phyloP scores from a whole-genome alignment of 2,888 invertebrate species.

The Ecdyonurus torrentis region DNA sequence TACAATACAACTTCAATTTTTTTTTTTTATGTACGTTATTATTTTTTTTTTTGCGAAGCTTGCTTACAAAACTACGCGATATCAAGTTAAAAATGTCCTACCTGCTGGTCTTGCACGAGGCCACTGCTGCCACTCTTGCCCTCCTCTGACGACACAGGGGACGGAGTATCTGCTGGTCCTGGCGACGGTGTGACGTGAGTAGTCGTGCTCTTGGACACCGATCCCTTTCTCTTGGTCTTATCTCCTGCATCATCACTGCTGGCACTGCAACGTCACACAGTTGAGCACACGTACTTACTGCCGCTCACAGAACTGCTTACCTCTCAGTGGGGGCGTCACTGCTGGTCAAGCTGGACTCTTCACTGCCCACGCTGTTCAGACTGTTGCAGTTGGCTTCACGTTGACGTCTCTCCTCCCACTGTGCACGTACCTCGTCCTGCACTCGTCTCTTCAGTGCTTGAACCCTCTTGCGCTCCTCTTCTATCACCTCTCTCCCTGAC shows the following conservation, averaged over 20 bases:
- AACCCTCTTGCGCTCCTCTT: conserved; percentile 76
- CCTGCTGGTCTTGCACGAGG: neutral
- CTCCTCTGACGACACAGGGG: neutral
- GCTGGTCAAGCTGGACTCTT: conserved; percentile 40
- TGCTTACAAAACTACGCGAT: too few relatives aligned
- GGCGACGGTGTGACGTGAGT: neutral
- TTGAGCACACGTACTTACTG: neutral
- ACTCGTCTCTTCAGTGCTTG: conserved; percentile 69
- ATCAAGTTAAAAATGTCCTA: too few relatives aligned
- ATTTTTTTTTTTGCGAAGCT: too few relatives aligned
- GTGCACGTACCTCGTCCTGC: conserved; percentile 75
- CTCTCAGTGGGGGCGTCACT: conserved; percentile 37
- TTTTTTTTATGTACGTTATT: too few relatives aligned
- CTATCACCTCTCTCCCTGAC: conserved; percentile 79
- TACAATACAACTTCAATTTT: too few relatives aligned
- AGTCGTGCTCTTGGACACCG: neutral
- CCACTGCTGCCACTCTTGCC: neutral
- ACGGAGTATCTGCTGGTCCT: neutral
- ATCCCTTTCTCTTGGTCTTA: conserved; percentile 14
- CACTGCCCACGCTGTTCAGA: conserved; percentile 41
- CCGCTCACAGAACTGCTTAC: too few relatives aligned
- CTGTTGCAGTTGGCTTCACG: conserved; percentile 36
- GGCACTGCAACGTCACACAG: conserved; percentile 26
- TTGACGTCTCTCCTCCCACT: conserved; percentile 58
- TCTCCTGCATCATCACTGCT: conserved; percentile 37